These are phyloP conservation scores for Sialis lutaria DNA, from an alignment of 2,888 invertebrate genomes.

Conservation along the genomic window DNA sequence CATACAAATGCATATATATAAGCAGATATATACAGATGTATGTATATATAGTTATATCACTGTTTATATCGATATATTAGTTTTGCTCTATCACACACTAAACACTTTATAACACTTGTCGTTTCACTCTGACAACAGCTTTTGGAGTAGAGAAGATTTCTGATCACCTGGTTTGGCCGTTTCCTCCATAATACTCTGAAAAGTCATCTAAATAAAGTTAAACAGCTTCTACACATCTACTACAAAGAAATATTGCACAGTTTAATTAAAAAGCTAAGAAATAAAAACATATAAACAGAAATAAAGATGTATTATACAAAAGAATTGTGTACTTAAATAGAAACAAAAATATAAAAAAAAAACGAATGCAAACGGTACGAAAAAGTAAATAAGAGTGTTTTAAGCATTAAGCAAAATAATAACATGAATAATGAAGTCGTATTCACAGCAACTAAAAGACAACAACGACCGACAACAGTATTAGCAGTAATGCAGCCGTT, in stretches of 20 bases:
- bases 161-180: constrained; percentile 58
- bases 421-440: too few relatives aligned
- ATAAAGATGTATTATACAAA: not conserved
- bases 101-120: constrained; percentile 3
- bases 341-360: not conserved
- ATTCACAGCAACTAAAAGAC: not conserved
- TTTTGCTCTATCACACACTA: too few relatives aligned
- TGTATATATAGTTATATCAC: not conserved
- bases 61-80: too few relatives aligned
- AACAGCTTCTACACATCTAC: not conserved
- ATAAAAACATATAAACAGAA: not conserved
- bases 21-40: constrained; percentile 8
- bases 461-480: not conserved
- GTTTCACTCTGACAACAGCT: constrained; percentile 67
- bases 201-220: constrained; percentile 11
- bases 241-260: not conserved
- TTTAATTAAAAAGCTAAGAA: not conserved
- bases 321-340: not conserved
- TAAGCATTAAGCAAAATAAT: too few relatives aligned
- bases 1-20: constrained; percentile 17
- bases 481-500: too few relatives aligned
- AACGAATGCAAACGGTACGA: not conserved
- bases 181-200: constrained; percentile 58
- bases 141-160: constrained; percentile 66
- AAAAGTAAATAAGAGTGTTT: too few relatives aligned